Conservation (phyloP, 2,113 vertebrate species). For the Castor canadensis region DNA sequence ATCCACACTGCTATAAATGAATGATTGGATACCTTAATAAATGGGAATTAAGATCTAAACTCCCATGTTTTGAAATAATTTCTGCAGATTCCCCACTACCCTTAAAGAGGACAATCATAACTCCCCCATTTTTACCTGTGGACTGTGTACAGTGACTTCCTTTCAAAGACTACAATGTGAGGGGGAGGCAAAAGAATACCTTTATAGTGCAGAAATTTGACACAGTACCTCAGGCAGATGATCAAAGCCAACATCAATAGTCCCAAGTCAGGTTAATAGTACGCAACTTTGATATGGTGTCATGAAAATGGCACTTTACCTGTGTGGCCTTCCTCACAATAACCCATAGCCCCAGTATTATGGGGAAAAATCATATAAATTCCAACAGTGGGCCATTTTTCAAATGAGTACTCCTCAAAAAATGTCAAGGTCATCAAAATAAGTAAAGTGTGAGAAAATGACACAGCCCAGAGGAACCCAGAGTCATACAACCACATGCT, state of each 20-base stretch:
- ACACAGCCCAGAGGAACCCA: background rate
- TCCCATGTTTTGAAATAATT: background rate
- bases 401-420: background rate
- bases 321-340: background rate
- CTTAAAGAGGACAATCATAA: rapidly evolving
- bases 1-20: background rate
- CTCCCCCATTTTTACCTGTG: background rate
- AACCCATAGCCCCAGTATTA: background rate
- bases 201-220: background rate
- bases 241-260: too few relatives aligned
- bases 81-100: background rate
- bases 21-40: background rate
- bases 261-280: too few relatives aligned
- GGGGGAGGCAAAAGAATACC: background rate
- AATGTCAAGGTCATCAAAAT: background rate
- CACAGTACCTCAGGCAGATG: too few relatives aligned
- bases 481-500: background rate
- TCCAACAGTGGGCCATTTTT: background rate
- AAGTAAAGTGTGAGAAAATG: background rate
- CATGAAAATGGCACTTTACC: background rate
- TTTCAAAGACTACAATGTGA: background rate
- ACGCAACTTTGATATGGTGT: background rate
- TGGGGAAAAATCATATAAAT: background rate
- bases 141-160: background rate
- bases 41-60: background rate